A percentile compares a stretch with the other conserved stretches of the same genome.
These are phyloP conservation scores for Poeciliopsis retropinna DNA, from an alignment of 2,113 vertebrate genomes.

Conservation along the genomic window DNA sequence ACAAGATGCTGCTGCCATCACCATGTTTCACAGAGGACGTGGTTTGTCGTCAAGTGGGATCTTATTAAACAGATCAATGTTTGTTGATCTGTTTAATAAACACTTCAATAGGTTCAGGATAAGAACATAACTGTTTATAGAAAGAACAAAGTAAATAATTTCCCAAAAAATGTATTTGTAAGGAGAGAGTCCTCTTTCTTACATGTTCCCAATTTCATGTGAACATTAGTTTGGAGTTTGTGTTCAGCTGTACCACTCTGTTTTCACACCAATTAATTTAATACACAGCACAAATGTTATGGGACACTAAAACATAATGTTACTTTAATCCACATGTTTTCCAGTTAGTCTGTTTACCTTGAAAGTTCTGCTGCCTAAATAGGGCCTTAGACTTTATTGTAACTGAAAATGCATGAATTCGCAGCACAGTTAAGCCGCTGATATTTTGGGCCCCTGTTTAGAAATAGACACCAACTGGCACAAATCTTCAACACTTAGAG, in stretches of 20 bases:
- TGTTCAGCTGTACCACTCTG: background rate
- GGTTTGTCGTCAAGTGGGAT: no score
- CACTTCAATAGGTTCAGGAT: background rate
- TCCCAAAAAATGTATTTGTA: background rate
- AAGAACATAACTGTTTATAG: background rate
- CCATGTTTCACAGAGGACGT: no score
- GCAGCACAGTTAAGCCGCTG: background rate
- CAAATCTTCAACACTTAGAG: slow-evolving; percentile 1
- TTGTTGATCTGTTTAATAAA: background rate
- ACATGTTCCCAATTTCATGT: background rate
- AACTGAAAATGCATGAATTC: background rate
- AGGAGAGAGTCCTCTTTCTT: background rate
- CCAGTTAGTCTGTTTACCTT: background rate
- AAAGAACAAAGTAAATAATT: no score
- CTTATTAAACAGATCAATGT: no score
- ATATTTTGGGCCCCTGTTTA: background rate
- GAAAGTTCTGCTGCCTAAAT: background rate
- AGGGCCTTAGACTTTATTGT: background rate
- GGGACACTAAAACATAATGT: background rate
- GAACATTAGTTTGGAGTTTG: background rate
- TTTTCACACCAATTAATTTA: background rate
- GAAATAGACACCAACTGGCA: background rate
- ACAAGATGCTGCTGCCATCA: no score
- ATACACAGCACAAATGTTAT: background rate
- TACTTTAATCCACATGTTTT: background rate